Evolutionary conservation across 2,797 vertebrate genomes (phyloP).

Genomic region (Diceros bicornis): DNA sequence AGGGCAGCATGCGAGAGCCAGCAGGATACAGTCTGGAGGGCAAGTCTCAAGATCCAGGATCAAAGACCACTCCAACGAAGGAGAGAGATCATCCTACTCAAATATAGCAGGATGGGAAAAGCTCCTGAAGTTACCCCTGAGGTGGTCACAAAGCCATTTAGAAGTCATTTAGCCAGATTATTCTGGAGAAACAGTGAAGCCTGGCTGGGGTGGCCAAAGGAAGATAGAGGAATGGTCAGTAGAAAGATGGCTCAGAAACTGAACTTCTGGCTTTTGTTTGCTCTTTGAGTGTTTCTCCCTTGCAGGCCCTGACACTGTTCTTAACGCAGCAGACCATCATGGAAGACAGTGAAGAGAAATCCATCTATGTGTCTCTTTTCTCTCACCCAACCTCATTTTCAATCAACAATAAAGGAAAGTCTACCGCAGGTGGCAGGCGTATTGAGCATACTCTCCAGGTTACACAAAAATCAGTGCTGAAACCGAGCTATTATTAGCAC

Average conservation of each 20-base stretch:
- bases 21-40: neutral
- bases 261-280: neutral
- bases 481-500: neutral
- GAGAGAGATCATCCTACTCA: neutral
- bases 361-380: neutral
- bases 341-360: neutral
- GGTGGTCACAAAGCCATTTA: neutral
- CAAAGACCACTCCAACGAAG: neutral
- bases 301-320: neutral
- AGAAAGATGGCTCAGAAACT: neutral
- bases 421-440: too few relatives aligned
- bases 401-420: neutral
- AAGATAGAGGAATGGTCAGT: neutral
- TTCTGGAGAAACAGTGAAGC: neutral
- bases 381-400: neutral
- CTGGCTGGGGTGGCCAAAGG: neutral
- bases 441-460: too few relatives aligned
- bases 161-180: neutral
- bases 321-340: neutral
- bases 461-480: neutral
- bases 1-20: neutral
- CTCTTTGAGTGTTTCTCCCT: neutral
- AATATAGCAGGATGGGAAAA: neutral
- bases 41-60: neutral
- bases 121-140: neutral